Evolutionary conservation across 2,888 invertebrate genomes (phyloP), one percentile per base, ranked within the genome.

Genomic region (Agrochola lota): DNA sequence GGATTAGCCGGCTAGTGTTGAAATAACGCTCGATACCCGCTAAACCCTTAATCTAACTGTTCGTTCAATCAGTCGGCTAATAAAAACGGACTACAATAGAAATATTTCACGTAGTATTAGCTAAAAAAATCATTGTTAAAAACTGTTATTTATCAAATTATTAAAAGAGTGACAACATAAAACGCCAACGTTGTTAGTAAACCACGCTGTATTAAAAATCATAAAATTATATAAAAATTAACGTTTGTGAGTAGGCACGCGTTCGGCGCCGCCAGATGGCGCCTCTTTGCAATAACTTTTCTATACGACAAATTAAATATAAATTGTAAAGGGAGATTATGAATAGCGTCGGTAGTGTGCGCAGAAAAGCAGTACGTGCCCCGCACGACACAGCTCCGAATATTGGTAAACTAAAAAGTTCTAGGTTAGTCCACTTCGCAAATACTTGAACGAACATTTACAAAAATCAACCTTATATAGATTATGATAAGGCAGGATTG

Each of bases 231-330:
- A 70, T 83, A 73, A 66, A 70, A 63, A 78, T 59, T 59, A 74
- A 83, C 43, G 78, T 90, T 81, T 78, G 85, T 85, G 77, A 82
- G 85, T 87, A 87, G 85, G 83, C 86, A 87, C 87, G 85, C 86
- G 89, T 84, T 60, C 69, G 83, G 85, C 82, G 88, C 78, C 83
- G 64, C 9, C 4, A 74, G 57, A 69, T 57, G 86, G 83, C 85
- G 87, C 73, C 82, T 72, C 81, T 83, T 86, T 92, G 93, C 93
- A 93, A 93, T 93, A 93, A 92, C 80, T 92, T 93, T 93, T 92
- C 91, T 92, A 92, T 91, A 91, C 88, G 89, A 90, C 70, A 84
- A 82, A 84, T 85, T 84, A 84, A 90, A 85, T 80, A 77, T 79
- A 77, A 78, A 74, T 55, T 80, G 4, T 75, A 74, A 73, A 71